phyloP scores from a whole-genome alignment of 2,797 vertebrate species.

The Sphaeramia orbicularis region DNA sequence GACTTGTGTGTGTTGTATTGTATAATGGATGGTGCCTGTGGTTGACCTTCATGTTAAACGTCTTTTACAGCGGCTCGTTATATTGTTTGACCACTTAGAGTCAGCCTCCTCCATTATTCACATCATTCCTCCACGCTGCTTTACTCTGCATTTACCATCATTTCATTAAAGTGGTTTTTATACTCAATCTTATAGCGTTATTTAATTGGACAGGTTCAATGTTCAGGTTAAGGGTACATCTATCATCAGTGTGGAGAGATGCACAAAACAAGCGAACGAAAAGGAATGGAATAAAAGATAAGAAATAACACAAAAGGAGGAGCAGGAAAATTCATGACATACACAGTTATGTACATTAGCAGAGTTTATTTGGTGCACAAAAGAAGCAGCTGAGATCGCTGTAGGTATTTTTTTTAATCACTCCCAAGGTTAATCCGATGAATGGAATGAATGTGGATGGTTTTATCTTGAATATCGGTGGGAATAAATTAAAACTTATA shows the following conservation, averaged over 20 bases:
- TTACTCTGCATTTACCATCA: conserved; percentile 16
- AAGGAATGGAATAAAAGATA: background rate
- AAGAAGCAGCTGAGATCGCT: no score
- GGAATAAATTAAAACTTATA: no score
- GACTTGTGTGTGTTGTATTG: conserved; percentile 21
- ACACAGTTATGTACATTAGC: no score
- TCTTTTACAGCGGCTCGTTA: conserved; percentile 43
- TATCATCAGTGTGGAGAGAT: conserved; percentile 15
- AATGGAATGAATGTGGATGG: no score
- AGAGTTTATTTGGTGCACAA: no score
- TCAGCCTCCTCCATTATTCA: conserved; percentile 18
- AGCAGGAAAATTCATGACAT: background rate
- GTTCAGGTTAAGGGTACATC: background rate
- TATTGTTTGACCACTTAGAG: conserved; percentile 39
- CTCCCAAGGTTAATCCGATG: no score
- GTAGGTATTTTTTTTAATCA: no score
- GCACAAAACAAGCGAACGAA: background rate
- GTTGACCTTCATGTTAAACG: conserved; percentile 52
- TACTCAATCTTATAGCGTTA: conserved; percentile 13
- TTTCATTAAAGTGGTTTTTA: conserved; percentile 14
- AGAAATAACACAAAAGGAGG: no score
- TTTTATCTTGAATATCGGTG: no score
- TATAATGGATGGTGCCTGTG: conserved; percentile 34
- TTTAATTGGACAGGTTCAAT: conserved; percentile 22
- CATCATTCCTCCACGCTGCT: conserved; percentile 4